Evolutionary conservation across 2,888 invertebrate species (phyloP), one percentile per base, ranked within the genome.

Genomic region (Tetranychus truncatus): DNA sequence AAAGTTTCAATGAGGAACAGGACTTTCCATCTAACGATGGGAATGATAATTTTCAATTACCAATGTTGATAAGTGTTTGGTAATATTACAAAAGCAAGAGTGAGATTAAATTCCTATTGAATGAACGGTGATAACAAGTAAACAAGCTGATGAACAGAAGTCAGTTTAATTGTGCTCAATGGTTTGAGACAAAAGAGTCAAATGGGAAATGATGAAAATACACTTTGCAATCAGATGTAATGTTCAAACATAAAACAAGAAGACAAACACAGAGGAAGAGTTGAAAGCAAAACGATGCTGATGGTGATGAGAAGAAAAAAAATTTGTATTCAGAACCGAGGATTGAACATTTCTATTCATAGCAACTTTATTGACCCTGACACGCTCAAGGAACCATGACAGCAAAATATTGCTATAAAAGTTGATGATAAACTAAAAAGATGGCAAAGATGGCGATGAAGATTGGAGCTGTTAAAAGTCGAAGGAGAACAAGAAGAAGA

Each of bases 151-250:
- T 34, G 34, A 34, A 1, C 34, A 34, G 34, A 34, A 34, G 3
- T 3, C 34, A 34, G 34, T 55, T 55, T 55, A 55, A 55, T 55
- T 55, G 55, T 55, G 55, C 55, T 55, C 15, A 55, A 55, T 55
- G 55, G 55, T 55, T 55, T 55, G 55, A 55, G 55, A 55, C 55
- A 55, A 55, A 55, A 55, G 55, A 55, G 55, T 55, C 55, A 55
- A 15, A 55, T 15, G 55, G 55, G 55, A 55, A 55, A 55, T 55
- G 55, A 9, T 55, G 55, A 55, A 15, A 15, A 55, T 15, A 55
- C 9, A 15, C 11, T 55, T 55, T 55, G 9, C 55, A 15, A 9
- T 55, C 55, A 15, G 55, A 15, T 55, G 55, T 55, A 15, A 55
- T 9, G 15, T 55, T 55, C 5, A 55, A 15, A 15, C 15, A 15